phyloP scores from a whole-genome alignment of 2,113 vertebrate species.

The Scophthalmus maximus region DNA sequence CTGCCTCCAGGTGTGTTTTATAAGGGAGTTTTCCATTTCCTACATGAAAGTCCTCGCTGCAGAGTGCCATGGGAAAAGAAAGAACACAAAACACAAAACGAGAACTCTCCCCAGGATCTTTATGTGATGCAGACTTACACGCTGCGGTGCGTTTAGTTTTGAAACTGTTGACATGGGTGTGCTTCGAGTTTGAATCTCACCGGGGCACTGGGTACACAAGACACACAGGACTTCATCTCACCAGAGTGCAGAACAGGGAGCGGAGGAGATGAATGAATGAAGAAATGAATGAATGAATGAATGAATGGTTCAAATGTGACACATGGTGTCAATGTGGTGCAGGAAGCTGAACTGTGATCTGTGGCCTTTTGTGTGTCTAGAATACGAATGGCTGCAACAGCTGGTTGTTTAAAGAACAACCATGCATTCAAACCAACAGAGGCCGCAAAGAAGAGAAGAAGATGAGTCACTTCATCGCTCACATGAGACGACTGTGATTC shows the following conservation, averaged over 20 bases:
- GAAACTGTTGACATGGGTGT: constrained; percentile 5
- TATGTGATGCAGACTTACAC: constrained; percentile 22
- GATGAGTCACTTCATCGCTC: constrained; percentile 28
- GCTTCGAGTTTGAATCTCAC: too few relatives aligned
- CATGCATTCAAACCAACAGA: constrained; percentile 11
- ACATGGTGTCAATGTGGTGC: background rate
- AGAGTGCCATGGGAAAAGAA: constrained; percentile 3
- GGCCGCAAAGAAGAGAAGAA: background rate
- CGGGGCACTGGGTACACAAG: too few relatives aligned
- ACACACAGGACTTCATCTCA: too few relatives aligned
- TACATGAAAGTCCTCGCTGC: constrained; percentile 17
- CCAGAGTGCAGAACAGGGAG: too few relatives aligned
- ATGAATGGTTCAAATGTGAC: background rate
- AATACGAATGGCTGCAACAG: background rate
- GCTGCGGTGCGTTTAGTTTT: constrained; percentile 33
- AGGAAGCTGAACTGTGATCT: background rate
- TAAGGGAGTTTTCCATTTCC: constrained; percentile 65
- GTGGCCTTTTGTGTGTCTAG: background rate
- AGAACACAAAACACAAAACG: too few relatives aligned
- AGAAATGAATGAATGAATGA: background rate
- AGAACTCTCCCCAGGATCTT: constrained; percentile 38
- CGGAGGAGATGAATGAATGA: too few relatives aligned
- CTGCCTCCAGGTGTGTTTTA: constrained; percentile 62
- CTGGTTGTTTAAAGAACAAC: background rate
- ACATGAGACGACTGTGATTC: constrained; percentile 10